Conservation (phyloP, 2,888 invertebrate genomes). For the Dasypolia templi region DNA sequence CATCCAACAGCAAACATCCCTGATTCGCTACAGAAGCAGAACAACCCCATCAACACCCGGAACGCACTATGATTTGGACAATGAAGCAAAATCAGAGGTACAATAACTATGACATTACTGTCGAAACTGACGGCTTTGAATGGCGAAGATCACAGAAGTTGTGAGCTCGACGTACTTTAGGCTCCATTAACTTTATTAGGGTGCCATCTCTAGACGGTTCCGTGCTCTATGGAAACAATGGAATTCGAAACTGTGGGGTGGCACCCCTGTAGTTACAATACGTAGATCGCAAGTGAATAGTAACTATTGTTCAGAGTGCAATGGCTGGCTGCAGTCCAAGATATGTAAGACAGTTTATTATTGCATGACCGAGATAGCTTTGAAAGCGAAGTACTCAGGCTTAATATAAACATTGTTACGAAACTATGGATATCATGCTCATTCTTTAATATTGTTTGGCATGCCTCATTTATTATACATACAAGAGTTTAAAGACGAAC, state of each 20-base stretch:
- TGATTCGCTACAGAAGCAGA: too few species aligned
- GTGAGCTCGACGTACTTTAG: neutral
- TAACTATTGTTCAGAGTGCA: constrained; percentile 56
- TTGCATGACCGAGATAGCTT: constrained; percentile 64
- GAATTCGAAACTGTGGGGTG: constrained; percentile 43
- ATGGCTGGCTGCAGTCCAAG: constrained; percentile 58
- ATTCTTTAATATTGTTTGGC: constrained; percentile 38
- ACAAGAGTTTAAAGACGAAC: constrained; percentile 12
- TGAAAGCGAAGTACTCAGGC: constrained; percentile 46
- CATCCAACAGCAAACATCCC: too few species aligned
- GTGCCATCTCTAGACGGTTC: neutral
- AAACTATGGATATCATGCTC: constrained; percentile 51
- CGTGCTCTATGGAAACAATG: constrained; percentile 7
- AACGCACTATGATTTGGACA: too few species aligned
- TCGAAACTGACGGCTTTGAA: neutral
- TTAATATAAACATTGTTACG: constrained; percentile 63
- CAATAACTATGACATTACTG: neutral
- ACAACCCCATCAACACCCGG: too few species aligned
- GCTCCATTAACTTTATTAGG: neutral
- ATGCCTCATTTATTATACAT: constrained; percentile 13
- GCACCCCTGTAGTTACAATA: constrained; percentile 51
- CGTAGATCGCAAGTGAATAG: constrained; percentile 46
- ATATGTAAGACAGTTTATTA: constrained; percentile 56
- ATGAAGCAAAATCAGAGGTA: neutral
- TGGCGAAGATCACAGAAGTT: neutral